A percentile compares a stretch with the other conserved stretches of the same genome.
Evolutionary conservation across 2,113 vertebrate species (phyloP).

Genomic region (Lethenteron camtschaticum): DNA sequence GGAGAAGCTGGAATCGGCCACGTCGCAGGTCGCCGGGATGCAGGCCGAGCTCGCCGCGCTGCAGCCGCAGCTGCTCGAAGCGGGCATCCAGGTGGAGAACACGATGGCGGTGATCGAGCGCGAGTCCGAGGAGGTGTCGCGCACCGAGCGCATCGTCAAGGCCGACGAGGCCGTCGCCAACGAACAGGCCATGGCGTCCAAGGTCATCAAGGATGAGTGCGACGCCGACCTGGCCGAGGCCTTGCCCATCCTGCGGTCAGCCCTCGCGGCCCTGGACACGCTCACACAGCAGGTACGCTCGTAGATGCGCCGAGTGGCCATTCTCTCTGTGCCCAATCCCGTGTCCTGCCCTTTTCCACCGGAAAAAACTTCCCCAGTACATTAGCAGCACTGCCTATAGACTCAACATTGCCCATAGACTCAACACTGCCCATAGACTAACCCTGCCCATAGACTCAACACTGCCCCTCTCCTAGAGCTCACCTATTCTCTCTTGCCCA

Average conservation of each 20-base stretch:
- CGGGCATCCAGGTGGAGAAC: slow-evolving; percentile 51
- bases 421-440: too few relatives aligned
- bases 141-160: slow-evolving; percentile 53
- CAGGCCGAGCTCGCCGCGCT: slow-evolving; percentile 49
- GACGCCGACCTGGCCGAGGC: slow-evolving; percentile 52
- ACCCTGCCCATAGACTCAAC: too few relatives aligned
- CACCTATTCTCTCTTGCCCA: too few relatives aligned
- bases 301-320: too few relatives aligned
- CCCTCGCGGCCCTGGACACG: slow-evolving; percentile 43
- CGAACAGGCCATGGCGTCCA: slow-evolving; percentile 52
- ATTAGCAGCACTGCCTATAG: too few relatives aligned
- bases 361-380: too few relatives aligned
- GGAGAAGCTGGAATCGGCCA: slow-evolving; percentile 50
- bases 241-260: slow-evolving; percentile 45
- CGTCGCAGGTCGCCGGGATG: slow-evolving; percentile 49
- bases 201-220: slow-evolving; percentile 71
- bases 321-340: too few relatives aligned
- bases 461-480: too few relatives aligned
- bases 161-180: slow-evolving; percentile 48
- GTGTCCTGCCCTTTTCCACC: too few relatives aligned
- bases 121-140: slow-evolving; percentile 56
- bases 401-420: too few relatives aligned
- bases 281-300: slow-evolving; percentile 41
- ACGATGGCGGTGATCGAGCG: slow-evolving; percentile 48
- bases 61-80: slow-evolving; percentile 45